Evolutionary conservation across 2,113 vertebrate genomes (phyloP).

Genomic region (Neolamprologus brichardi): DNA sequence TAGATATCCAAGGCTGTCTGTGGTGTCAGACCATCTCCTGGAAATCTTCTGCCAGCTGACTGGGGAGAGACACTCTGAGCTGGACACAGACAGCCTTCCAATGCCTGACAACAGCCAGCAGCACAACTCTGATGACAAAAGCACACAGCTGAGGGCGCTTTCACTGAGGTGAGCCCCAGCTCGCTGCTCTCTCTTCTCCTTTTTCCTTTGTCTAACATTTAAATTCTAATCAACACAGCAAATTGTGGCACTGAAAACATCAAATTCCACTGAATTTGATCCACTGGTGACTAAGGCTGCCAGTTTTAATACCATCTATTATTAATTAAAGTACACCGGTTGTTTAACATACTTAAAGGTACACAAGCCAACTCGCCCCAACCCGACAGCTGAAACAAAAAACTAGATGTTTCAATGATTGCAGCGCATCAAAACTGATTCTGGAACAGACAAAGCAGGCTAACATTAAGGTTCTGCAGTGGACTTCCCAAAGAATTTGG

Average conservation of each 20-base stretch:
- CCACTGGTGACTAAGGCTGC: neutral
- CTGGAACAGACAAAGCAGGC: neutral
- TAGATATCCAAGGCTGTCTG: slow-evolving; percentile 72
- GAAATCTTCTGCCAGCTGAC: slow-evolving; percentile 89
- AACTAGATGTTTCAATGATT: neutral
- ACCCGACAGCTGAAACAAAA: neutral
- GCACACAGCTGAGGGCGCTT: slow-evolving; percentile 74
- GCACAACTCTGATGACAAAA: slow-evolving; percentile 59
- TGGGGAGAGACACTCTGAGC: slow-evolving; percentile 74
- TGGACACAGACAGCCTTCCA: neutral
- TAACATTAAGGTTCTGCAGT: neutral
- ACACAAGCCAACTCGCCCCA: neutral
- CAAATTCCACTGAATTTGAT: neutral
- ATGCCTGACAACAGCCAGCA: slow-evolving; percentile 45
- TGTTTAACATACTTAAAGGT: neutral
- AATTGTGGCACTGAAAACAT: neutral
- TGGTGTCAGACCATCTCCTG: slow-evolving; percentile 80
- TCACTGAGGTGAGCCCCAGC: slow-evolving; percentile 79
- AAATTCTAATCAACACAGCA: neutral
- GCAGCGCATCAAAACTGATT: neutral
- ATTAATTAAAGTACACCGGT: neutral
- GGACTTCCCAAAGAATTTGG: neutral
- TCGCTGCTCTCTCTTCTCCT: neutral
- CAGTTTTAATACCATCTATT: neutral
- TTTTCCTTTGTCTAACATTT: neutral